Evolutionary conservation across 2,888 invertebrate species (phyloP).

Genomic region (Dione vanillae): DNA sequence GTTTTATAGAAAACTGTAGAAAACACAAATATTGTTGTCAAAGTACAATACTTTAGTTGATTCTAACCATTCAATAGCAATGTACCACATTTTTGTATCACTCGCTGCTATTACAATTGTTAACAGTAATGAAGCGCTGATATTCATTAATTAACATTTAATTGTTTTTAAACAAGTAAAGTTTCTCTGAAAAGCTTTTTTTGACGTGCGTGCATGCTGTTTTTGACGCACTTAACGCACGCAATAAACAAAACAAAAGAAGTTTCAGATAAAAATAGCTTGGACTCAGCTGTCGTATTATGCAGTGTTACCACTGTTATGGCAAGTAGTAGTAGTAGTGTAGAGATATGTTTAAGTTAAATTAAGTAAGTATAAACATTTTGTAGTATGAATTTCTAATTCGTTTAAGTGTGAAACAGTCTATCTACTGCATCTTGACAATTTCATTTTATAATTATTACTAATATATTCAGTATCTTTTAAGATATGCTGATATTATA

Average conservation of each 20-base stretch:
- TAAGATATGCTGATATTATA: too few relatives aligned
- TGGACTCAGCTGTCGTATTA: constrained; percentile 67
- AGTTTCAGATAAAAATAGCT: constrained; percentile 72
- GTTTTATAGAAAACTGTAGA: not conserved
- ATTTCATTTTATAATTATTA: too few relatives aligned
- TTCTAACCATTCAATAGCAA: not conserved
- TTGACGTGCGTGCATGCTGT: constrained; percentile 72
- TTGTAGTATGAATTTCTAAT: not conserved
- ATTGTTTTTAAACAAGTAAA: too few relatives aligned
- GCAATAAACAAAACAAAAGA: constrained; percentile 79
- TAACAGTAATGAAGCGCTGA: not conserved
- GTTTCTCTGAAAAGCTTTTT: too few relatives aligned
- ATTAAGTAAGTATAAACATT: constrained; percentile 84
- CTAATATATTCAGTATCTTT: too few relatives aligned
- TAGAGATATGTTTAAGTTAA: constrained; percentile 81
- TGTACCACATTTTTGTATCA: not conserved
- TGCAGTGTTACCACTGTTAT: constrained; percentile 85
- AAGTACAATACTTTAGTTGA: not conserved
- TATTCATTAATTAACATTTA: not conserved
- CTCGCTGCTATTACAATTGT: not conserved
- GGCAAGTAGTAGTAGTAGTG: constrained; percentile 87
- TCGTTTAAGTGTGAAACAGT: too few relatives aligned
- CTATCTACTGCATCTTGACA: too few relatives aligned
- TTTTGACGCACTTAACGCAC: constrained; percentile 64
- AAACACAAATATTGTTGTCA: too few relatives aligned